Percentiles rank a stretch among this genome's conserved stretches.
Conservation (phyloP, 2,797 vertebrate species). For the Epinephelus awoara region DNA sequence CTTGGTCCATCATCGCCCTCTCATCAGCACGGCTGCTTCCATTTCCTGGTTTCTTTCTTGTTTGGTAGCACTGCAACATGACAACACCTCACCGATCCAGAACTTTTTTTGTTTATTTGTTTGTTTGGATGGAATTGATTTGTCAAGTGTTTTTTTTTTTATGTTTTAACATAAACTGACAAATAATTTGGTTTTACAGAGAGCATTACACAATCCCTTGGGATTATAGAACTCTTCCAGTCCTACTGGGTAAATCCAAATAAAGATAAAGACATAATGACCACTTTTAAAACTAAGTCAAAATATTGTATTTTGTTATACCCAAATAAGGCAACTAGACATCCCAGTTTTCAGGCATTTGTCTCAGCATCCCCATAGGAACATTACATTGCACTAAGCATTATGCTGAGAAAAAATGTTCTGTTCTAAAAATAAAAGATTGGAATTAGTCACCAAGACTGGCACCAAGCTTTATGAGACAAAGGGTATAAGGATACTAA, state of each 20-base stretch:
- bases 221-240: not conserved
- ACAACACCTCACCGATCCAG: not conserved
- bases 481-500: not conserved
- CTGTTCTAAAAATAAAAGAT: not conserved
- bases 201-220: not conserved
- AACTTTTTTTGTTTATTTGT: not conserved
- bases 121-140: not conserved
- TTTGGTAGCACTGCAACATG: conserved; percentile 10
- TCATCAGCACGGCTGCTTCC: conserved; percentile 43
- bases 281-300: not conserved
- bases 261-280: not conserved
- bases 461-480: not conserved
- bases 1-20: conserved; percentile 43
- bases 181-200: not conserved
- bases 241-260: not conserved
- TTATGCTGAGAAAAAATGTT: not conserved
- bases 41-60: conserved; percentile 33
- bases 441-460: not conserved
- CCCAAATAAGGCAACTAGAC: not conserved
- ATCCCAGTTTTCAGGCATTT: conserved; percentile 9
- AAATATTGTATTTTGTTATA: conserved; percentile 2
- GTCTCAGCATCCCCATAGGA: not conserved
- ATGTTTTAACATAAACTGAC: not conserved
- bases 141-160: conserved; percentile 5
- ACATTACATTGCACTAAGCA: not conserved